phyloP scores from a whole-genome alignment of 1,140 invertebrate genomes.

The Cephus cinctus region DNA sequence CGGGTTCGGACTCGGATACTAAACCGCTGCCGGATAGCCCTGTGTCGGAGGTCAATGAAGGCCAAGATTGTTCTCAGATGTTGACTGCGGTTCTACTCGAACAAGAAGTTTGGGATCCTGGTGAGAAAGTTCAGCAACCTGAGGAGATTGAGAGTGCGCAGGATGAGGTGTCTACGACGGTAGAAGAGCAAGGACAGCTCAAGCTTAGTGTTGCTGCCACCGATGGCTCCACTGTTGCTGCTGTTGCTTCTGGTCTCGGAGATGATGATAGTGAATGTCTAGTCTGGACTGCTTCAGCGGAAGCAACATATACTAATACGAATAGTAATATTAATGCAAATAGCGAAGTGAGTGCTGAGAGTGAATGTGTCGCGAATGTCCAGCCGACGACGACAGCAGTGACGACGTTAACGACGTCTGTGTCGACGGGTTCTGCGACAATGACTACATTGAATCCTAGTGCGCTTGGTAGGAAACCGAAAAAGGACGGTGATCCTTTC shows the following conservation, averaged over 20 bases:
- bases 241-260: not conserved
- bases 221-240: conserved; percentile 9
- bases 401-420: conserved; percentile 2
- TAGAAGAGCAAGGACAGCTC: conserved; percentile 16
- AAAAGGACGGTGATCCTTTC: conserved; percentile 63
- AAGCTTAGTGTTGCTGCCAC: not conserved
- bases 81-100: conserved; percentile 52
- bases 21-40: conserved; percentile 18
- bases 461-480: conserved; percentile 21
- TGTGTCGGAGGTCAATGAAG: conserved; percentile 27
- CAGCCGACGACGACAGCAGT: conserved; percentile 5
- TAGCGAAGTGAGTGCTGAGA: conserved; percentile 22
- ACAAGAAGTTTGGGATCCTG: conserved; percentile 66
- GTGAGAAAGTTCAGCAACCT: conserved; percentile 53
- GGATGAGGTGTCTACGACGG: conserved; percentile 11
- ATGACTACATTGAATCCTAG: not conserved
- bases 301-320: conserved; percentile 40
- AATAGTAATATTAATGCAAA: conserved; percentile 27
- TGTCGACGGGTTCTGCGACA: not conserved
- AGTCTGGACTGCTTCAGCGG: conserved; percentile 57
- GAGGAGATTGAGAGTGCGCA: conserved; percentile 14
- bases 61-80: conserved; percentile 18
- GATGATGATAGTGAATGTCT: conserved; percentile 47
- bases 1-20: conserved; percentile 41
- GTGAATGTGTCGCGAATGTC: conserved; percentile 16